Evolutionary conservation across 2,888 invertebrate genomes (phyloP).

Genomic region (Sepiola atlantica): DNA sequence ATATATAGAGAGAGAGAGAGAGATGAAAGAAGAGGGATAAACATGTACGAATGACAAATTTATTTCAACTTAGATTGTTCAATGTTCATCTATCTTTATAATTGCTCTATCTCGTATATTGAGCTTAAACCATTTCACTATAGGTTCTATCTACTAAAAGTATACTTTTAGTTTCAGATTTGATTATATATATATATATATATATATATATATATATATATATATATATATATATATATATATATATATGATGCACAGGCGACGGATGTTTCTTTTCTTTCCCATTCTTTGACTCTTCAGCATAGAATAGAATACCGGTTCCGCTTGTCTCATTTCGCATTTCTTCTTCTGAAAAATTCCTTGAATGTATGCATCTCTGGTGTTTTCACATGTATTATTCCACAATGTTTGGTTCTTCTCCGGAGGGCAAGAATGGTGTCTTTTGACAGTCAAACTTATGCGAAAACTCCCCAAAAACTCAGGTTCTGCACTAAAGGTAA

Average conservation of each 20-base stretch:
- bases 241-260: background rate
- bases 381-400: background rate
- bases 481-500: background rate
- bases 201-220: too few species aligned
- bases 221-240: background rate
- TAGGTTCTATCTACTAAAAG: too few species aligned
- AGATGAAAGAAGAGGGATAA: too few species aligned
- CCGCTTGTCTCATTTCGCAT: background rate
- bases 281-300: background rate
- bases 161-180: too few species aligned
- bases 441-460: constrained; percentile 5
- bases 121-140: too few species aligned
- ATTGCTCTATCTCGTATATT: too few species aligned
- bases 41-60: too few species aligned
- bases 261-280: background rate
- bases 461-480: background rate
- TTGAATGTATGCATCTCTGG: background rate
- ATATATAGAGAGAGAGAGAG: background rate
- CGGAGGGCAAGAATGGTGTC: background rate
- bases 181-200: too few species aligned
- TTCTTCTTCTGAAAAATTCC: background rate
- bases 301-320: background rate
- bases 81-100: too few species aligned
- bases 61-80: too few species aligned
- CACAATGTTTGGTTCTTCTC: background rate